Evolutionary conservation across 2,113 vertebrate species (phyloP), one percentile per base, ranked within the genome.

Genomic region (Paratilapia polleni): DNA sequence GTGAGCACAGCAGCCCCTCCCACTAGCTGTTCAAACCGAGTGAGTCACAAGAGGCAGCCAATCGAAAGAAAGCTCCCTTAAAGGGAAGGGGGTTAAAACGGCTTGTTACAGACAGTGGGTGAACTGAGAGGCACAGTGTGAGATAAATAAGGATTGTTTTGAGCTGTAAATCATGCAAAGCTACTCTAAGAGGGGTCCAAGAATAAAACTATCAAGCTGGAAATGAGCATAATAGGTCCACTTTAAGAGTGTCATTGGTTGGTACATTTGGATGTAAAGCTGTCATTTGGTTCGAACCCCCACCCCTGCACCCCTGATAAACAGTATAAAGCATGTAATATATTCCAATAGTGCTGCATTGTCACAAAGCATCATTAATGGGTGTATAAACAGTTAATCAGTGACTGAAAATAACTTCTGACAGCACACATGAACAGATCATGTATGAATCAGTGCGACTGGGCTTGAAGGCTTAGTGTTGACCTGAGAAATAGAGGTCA

Each of bases 281-380:
- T 77, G 49, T 43, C 22, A 15, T 24, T 79, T 79, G 38, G 31
- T 61, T 85, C 79, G 58, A 84, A 77, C 47, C 10, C 77, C 49
- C 20, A 8, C 12, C 38, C 54, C 54, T 9, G 20, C 8, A 60
- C 59, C 6, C n/a, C n/a, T n/a, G n/a, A 52, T 52, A 70, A 52
- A 52, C 43, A 31, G 43, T 73, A 31, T 52, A 52, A 73, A 73
- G 49, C 28, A 52, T 2, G 0, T 73, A 6, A 31, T 73, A 73
- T 52, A 73, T 52, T 52, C 66, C 49, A 70, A 70, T 24, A 49
- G 15, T 52, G 66, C 10, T 73, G 66, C 66, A 31, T 41, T 52
- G 66, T 13, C 15, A 34, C 22, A 24, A 68, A 47, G 43, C 66
- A 73, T 52, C 66, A 52, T 43, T 52, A 73, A 31, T 4, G 20